Conservation (phyloP, 2,888 invertebrate species). For the Hirudinaria manillensis region DNA sequence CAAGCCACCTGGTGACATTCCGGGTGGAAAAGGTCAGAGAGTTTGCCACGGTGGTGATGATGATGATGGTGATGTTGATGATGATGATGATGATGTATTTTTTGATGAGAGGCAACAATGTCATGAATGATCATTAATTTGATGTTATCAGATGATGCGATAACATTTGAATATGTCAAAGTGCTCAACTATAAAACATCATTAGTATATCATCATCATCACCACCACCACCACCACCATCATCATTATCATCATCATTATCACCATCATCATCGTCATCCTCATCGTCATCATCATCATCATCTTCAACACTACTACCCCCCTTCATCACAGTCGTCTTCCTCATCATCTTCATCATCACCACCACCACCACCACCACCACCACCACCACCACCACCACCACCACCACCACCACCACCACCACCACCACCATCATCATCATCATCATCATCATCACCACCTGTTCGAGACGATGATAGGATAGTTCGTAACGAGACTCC, state of each 20-base stretch:
- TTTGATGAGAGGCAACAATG: no score
- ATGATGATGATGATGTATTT: no score
- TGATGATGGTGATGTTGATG: no score
- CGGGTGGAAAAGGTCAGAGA: neutral
- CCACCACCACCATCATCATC: slow-evolving; percentile 37
- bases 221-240: slow-evolving; percentile 25
- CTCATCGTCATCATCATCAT: slow-evolving; percentile 26
- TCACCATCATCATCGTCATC: slow-evolving; percentile 25
- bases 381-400: slow-evolving; percentile 36
- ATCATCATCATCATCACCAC: slow-evolving; percentile 39
- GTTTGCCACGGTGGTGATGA: neutral
- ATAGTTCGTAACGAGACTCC: slow-evolving; percentile 37
- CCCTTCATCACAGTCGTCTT: no score
- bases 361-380: neutral
- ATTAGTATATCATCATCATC: no score
- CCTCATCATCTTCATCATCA: no score
- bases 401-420: slow-evolving; percentile 38
- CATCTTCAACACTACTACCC: slow-evolving; percentile 10
- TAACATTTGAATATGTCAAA: no score
- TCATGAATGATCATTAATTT: no score
- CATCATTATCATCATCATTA: slow-evolving; percentile 15
- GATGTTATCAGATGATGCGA: no score
- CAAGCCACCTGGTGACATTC: slow-evolving; percentile 39
- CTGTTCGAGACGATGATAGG: slow-evolving; percentile 38
- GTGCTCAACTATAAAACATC: no score